Base-by-base conservation (phyloP, 2,113 vertebrate genomes). In the Hassar affinis region DNA sequence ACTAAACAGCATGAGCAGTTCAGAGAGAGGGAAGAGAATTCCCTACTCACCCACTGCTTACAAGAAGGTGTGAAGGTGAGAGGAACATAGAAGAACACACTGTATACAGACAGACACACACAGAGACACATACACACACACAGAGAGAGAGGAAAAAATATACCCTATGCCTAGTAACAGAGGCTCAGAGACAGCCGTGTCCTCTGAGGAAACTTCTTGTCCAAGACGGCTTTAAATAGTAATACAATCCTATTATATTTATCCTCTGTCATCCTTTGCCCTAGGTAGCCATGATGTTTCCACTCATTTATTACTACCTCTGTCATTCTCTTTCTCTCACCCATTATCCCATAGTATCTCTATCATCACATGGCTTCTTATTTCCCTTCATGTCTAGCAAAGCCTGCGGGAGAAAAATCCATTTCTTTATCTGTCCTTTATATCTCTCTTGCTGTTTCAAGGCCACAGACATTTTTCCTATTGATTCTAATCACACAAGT, bases 201-300 rank as follows among this genome's bases (percentile, higher is more conserved):
- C 66, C 85, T 83, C 76, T 66, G 76, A 66, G 49, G 51, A 75
- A 79, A 83, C 77, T 45, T 86, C 81, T 79, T 86, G 78, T 83
- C 52, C 61, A 87, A 88, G 81, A 25, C 74, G 14, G 51, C 87
- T 89, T 85, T 86, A 88, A 85, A 85, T 85, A 89, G 87, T 69
- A 74, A 75, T 49, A 42, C 84, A 87, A 88, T 85, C 83, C 87
- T 87, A 84, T 89, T 82, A 85, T 79, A 82, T 81, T 85, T 82
- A 88, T 87, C 85, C 87, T 88, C 79, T 49, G 49, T 83, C 82
- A 75, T 85, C 87, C 84, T 87, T 82, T 81, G 77, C 80, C 45
- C 42, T 77, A 83, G 84, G 85, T 85, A 86, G 80, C 81, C 83
- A 77, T 52, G 80, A 72, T 85, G 72, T 84, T 85, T 86, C 49